Base-by-base conservation (phyloP, 2,797 vertebrate species). In the Macroramphosus scolopax region DNA sequence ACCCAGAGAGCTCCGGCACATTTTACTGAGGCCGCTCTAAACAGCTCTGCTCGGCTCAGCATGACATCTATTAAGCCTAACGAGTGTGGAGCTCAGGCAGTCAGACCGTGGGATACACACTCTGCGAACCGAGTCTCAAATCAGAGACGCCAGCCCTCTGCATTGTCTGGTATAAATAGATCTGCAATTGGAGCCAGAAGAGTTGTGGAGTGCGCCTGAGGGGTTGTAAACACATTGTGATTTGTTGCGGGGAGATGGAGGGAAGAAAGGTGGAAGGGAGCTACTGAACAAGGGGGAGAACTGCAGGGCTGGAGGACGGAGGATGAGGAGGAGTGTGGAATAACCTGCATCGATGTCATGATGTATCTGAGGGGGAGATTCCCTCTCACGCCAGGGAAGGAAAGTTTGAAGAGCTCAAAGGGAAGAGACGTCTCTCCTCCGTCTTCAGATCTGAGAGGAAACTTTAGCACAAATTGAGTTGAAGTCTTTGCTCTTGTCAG, bases 151-250 rank as follows among this genome's bases (percentile, higher is more conserved):
- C 74, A 52, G 65, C 39, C 64, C 37, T 54, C 56, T 41, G 75
- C 63, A 74, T 81, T 76, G 72, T 87, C 72, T 78, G 81, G 65
- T 83, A 79, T 75, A 86, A 84, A 84, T 83, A 85, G 75, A 71
- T 72, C 55, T 31, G 67, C 75, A 76, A 77, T 77, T 53, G 79
- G 75, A 88, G 77, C 72, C 77, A 68, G 72, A 75, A 75, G 75
- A 68, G 70, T 81, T 80, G 78, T 75, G 71, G 68, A 79, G 75
- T 51, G 63, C 16, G 55, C 82, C 75, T n/a, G 54, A 75, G 77
- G 80, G 78, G 64, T 68, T 67, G 76, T 82, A 81, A 84, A 81
- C 83, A 84, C 72, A 77, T 82, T 81, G 81, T 80, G 77, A 84
- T 87, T 80, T 75, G 75, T 77, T 71, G 54, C 11, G 14, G 63